Conservation (phyloP, 2,797 vertebrate genomes). For the Tapirus indicus region DNA sequence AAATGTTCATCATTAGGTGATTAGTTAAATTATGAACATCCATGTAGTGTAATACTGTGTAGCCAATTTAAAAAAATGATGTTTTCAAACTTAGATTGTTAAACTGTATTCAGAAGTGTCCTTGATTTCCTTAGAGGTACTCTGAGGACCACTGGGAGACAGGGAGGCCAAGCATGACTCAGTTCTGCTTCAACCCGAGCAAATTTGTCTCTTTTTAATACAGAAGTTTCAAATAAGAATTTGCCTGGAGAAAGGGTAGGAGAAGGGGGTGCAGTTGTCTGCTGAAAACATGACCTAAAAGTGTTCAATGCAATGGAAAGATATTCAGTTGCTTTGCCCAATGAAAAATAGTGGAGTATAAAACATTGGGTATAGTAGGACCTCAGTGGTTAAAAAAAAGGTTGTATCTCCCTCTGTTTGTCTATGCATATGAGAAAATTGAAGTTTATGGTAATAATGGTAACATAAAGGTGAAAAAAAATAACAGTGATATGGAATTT, state of each 20-base stretch:
- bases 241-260: not conserved
- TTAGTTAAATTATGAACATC: not conserved
- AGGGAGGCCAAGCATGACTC: not conserved
- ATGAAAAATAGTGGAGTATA: not conserved
- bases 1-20: slow-evolving; percentile 28
- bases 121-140: slow-evolving; percentile 28
- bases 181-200: not conserved
- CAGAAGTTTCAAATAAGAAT: not conserved
- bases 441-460: not conserved
- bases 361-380: not conserved
- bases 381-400: not conserved
- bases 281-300: not conserved
- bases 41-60: not conserved
- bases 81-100: slow-evolving; percentile 24
- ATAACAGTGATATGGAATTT: not conserved
- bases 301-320: not conserved
- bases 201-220: not conserved
- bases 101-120: not conserved
- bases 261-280: not conserved
- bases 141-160: not conserved
- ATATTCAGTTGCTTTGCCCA: not conserved
- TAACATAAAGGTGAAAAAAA: not conserved
- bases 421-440: not conserved
- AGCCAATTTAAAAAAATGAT: not conserved
- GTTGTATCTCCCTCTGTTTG: not conserved